A percentile compares a stretch with the other conserved stretches of the same genome.
Evolutionary conservation across 2,888 invertebrate species (phyloP).

Genomic region (Syritta pipiens): DNA sequence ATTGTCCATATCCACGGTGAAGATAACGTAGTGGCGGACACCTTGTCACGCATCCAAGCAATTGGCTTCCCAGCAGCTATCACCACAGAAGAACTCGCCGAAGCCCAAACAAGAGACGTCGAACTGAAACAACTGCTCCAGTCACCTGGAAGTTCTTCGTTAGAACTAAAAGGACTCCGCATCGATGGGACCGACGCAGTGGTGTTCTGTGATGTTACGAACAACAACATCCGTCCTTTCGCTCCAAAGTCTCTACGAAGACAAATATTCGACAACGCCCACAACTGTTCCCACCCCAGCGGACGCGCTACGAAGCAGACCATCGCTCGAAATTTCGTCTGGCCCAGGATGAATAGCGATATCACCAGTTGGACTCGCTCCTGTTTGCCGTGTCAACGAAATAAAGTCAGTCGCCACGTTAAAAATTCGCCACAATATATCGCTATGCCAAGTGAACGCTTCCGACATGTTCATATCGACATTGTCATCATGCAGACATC

Average conservation of each 20-base stretch:
- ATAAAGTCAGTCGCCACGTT: slow-evolving; percentile 12
- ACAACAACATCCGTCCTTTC: neutral
- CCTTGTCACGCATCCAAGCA: neutral
- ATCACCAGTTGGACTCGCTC: neutral
- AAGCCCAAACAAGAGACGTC: neutral
- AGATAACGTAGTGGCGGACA: neutral
- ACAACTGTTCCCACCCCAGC: neutral
- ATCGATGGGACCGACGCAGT: slow-evolving; percentile 6
- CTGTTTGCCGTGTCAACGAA: slow-evolving; percentile 20
- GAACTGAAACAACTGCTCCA: neutral
- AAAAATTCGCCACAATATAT: slow-evolving; percentile 13
- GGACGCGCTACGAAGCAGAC: neutral
- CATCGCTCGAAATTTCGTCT: neutral
- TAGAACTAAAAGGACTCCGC: slow-evolving; percentile 14
- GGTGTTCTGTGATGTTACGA: neutral
- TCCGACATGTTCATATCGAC: slow-evolving; percentile 78
- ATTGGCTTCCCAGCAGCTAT: neutral
- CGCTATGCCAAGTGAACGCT: slow-evolving; percentile 39
- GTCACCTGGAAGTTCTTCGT: neutral
- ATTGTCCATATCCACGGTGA: slow-evolving; percentile 4
- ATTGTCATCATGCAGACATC: slow-evolving; percentile 66
- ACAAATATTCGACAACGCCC: neutral
- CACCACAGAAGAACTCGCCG: neutral
- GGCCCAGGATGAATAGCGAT: neutral
- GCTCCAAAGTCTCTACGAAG: neutral